These are phyloP conservation scores for Zosterops japonicus DNA, from an alignment of 2,113 vertebrate species.

Conservation along the genomic window DNA sequence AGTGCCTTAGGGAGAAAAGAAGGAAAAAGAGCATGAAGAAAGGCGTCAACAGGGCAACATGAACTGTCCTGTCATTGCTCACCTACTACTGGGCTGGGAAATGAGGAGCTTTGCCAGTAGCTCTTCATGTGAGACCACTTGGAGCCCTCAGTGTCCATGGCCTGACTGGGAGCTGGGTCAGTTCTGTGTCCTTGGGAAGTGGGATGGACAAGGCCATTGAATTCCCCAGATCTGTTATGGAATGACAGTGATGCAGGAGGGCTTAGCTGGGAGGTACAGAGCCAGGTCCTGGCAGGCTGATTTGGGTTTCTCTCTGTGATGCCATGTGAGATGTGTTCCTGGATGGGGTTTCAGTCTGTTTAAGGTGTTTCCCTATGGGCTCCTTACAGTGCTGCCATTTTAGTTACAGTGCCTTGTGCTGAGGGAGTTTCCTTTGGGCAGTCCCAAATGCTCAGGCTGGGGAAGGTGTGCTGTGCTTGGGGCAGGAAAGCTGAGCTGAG, in stretches of 20 bases:
- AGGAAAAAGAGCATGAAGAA: background rate
- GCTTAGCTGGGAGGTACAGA: background rate
- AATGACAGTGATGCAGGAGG: background rate
- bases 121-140: background rate
- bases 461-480: background rate
- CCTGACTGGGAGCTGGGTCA: accelerated
- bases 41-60: background rate
- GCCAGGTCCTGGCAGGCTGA: background rate
- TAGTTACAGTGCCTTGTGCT: background rate
- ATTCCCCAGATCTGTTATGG: background rate
- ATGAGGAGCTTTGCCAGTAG: background rate
- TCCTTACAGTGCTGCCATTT: background rate
- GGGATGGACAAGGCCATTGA: background rate
- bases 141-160: background rate
- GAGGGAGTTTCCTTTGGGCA: background rate
- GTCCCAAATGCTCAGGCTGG: background rate
- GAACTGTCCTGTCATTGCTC: background rate
- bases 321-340: background rate
- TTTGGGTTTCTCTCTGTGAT: background rate
- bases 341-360: background rate
- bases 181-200: background rate
- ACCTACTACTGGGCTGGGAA: background rate
- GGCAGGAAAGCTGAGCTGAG: background rate
- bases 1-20: background rate
- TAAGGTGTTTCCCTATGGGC: accelerated